Evolutionary conservation across 2,888 invertebrate species (phyloP), one percentile per base, ranked within the genome.

Genomic region (Cheilosia pagana): DNA sequence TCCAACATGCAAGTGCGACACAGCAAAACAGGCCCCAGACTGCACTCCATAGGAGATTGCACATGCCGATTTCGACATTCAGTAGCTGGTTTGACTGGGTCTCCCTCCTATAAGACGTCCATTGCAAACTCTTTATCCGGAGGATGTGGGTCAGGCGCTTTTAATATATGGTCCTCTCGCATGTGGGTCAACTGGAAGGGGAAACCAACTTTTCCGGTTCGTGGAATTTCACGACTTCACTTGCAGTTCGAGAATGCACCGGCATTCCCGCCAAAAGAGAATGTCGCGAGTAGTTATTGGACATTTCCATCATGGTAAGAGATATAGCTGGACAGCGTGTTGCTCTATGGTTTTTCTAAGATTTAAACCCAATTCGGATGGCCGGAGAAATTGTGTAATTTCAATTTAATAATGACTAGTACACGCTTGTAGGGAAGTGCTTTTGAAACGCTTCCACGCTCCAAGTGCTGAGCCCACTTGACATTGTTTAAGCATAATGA

Each of bases 71-170:
- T 68, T 31, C 35, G 23, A 59, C 31, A 65, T 53, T 53, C 39
- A 19, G 21, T 16, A 16, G 43, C 78, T 43, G 16, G 63, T 52
- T 60, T 62, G 14, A 35, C 21, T 16, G 39, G 39, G 19, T 60
- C 55, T 52, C 16, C 8, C 10, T 60, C 23, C 53, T 60, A 25
- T 60, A 16, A 28, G 8, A 52, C 41, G 39, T 52, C 19, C 25
- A 25, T 12, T 25, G 39, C 19, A 31, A 23, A 31, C 8, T 19
- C 41, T 19, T 14, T 0, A 16, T 28, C 12, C 35, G 6, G 45
- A 55, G 67, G 79, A 81, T 74, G 60, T 81, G 74, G 67, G 74
- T 81, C 79, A 67, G 28, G 41, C 10, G 23, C 50, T 48, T 63
- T 78, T 50, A n/a, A 43, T 57, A 21, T 75, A 35, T 70, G 48